Evolutionary conservation across 1,140 invertebrate genomes (phyloP).

Genomic region (Orussus abietinus): DNA sequence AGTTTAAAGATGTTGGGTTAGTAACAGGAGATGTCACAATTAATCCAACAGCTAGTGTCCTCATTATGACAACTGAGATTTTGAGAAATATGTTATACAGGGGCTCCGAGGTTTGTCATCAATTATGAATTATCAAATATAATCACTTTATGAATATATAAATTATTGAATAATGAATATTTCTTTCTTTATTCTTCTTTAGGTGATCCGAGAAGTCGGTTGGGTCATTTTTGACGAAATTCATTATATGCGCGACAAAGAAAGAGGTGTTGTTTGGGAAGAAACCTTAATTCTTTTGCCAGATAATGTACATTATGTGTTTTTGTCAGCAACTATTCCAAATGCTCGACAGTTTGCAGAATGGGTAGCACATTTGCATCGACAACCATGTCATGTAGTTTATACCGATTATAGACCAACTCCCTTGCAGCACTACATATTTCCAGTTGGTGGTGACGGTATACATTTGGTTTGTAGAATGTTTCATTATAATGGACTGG

Average conservation of each 20-base stretch:
- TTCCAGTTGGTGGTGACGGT: conserved; percentile 89
- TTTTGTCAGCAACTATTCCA: conserved; percentile 98
- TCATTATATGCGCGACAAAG: conserved; percentile 99
- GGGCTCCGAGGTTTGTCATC: conserved; percentile 75
- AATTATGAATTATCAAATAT: conserved; percentile 1
- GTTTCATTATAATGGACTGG: background rate
- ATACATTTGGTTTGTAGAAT: conserved; percentile 74
- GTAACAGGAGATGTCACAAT: conserved; percentile 99
- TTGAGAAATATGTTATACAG: conserved; percentile 97
- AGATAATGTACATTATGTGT: conserved; percentile 98
- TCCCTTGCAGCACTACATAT: conserved; percentile 97
- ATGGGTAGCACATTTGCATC: conserved; percentile 96
- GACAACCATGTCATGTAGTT: conserved; percentile 97
- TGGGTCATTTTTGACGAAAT: conserved; percentile 99
- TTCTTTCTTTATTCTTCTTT: conserved; percentile 8
- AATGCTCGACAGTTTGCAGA: conserved; percentile 98
- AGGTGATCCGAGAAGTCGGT: conserved; percentile 94
- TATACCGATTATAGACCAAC: conserved; percentile 98
- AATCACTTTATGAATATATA: conserved; percentile 1
- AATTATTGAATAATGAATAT: background rate
- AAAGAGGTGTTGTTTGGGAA: conserved; percentile 99
- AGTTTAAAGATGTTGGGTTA: conserved; percentile 96
- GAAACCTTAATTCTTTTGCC: conserved; percentile 97
- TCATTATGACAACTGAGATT: conserved; percentile 99
- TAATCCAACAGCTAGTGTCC: conserved; percentile 93